Percentiles rank a stretch among this genome's conserved stretches.
Conservation (phyloP, 2,888 invertebrate species). For the Lutraria lutraria region DNA sequence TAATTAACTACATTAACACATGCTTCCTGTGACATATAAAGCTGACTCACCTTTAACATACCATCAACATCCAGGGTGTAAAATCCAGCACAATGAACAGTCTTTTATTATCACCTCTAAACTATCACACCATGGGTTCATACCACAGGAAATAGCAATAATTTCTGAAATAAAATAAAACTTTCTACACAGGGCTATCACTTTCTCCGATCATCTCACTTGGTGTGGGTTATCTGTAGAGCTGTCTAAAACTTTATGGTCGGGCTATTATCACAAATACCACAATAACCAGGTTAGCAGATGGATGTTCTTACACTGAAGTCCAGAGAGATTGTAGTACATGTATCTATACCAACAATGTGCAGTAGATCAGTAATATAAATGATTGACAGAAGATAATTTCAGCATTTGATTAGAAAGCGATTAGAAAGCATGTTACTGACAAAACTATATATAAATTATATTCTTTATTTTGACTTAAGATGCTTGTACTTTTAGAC, state of each 20-base stretch:
- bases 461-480: too few relatives aligned
- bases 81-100: background rate
- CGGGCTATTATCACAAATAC: slow-evolving; percentile 21
- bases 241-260: slow-evolving; percentile 28
- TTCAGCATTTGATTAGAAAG: background rate
- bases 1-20: background rate
- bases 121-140: background rate
- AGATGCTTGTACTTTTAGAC: too few relatives aligned
- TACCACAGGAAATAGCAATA: background rate
- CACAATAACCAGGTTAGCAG: slow-evolving; percentile 20
- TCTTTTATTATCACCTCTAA: background rate
- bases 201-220: background rate
- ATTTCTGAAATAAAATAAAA: slow-evolving; percentile 13
- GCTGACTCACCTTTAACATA: background rate
- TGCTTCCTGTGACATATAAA: background rate
- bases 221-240: background rate
- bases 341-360: background rate
- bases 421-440: too few relatives aligned
- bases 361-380: background rate
- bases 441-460: too few relatives aligned
- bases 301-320: background rate
- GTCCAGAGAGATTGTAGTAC: background rate
- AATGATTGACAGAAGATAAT: background rate
- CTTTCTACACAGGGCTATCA: background rate
- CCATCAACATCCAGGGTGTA: background rate